Base-by-base conservation (phyloP, 2,888 invertebrate species). In the Leucania comma region DNA sequence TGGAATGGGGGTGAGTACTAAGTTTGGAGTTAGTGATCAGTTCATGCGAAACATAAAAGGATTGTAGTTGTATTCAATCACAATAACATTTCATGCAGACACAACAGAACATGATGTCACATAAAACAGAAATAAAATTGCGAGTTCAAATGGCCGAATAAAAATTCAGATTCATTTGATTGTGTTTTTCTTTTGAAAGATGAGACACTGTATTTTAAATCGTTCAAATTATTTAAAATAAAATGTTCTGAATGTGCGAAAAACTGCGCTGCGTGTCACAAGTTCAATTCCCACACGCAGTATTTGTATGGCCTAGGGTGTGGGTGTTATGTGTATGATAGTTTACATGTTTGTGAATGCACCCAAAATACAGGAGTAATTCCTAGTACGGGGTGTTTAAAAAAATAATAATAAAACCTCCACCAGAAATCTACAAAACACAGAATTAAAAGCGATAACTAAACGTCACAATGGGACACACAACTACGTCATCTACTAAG, bases 401-500 rank as follows among this genome's bases (percentile, higher is more conserved):
- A 20, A 42, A 42, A 20, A 42, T 22, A 20, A 60, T 60, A 72
- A 24, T 20, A 51, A 22, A 71, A 81, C 80, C 68, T 51, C 35
- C 75, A 82, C 83, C 80, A 71, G 6, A 29, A 48, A 65, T 60
- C 42, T 62, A 70, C 32, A 48, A 38, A 32, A 74, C 65, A 82
- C 60, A 76, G 38, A 73, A 38, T 32, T 51, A 67, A 59, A 66
- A 72, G 67, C 58, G 22, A 58, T 62, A 81, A 61, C 51, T 60
- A 50, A 78, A 65, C 50, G 59, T 20, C 57, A 72, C 78, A 75
- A 74, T 80, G 65, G 65, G 68, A 82, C 73, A 84, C 78, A 84
- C 78, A 85, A 78, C 77, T 83, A 87, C 79, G 63, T 75, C 75
- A 83, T 83, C 71, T 80, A 77, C 88, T 93, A 72, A 73, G 85